phyloP scores from a whole-genome alignment of 1,140 invertebrate species.

The Listronotus bonariensis region DNA sequence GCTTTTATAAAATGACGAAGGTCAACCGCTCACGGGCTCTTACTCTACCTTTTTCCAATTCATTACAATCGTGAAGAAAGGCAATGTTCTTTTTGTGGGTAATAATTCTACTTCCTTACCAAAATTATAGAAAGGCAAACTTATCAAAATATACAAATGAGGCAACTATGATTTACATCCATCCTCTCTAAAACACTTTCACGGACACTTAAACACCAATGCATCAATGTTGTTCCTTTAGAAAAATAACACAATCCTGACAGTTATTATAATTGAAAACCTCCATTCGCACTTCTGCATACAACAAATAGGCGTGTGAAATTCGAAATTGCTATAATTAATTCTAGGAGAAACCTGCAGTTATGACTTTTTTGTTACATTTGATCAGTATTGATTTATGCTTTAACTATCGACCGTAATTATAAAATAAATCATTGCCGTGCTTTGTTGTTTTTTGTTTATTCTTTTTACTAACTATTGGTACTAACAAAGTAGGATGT shows the following conservation, averaged over 20 bases:
- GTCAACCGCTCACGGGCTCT: no score
- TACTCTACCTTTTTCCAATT: no score
- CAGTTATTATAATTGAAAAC: constrained; percentile 20
- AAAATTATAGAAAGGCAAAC: constrained; percentile 3
- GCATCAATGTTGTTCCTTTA: constrained; percentile 2
- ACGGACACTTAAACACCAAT: constrained; percentile 10
- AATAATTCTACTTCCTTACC: background rate
- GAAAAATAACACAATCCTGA: constrained; percentile 9
- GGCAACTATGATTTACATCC: constrained; percentile 1
- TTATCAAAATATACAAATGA: background rate
- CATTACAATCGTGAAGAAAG: no score
- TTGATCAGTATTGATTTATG: constrained; percentile 13
- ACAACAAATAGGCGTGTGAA: constrained; percentile 6
- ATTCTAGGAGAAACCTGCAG: constrained; percentile 21
- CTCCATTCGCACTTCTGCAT: constrained; percentile 1
- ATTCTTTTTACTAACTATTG: no score
- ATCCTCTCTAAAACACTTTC: constrained; percentile 11
- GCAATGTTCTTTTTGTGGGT: background rate
- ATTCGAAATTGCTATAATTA: constrained; percentile 16
- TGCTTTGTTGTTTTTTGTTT: background rate
- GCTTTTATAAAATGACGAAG: no score
- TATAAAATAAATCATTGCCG: background rate
- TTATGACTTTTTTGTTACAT: constrained; percentile 7
- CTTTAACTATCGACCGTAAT: background rate
- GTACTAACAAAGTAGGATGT: no score